Percentiles rank a stretch among this genome's conserved stretches.
Evolutionary conservation across 64 coral and sea anemone species (phyloP).

Genomic region (Montipora cactus): DNA sequence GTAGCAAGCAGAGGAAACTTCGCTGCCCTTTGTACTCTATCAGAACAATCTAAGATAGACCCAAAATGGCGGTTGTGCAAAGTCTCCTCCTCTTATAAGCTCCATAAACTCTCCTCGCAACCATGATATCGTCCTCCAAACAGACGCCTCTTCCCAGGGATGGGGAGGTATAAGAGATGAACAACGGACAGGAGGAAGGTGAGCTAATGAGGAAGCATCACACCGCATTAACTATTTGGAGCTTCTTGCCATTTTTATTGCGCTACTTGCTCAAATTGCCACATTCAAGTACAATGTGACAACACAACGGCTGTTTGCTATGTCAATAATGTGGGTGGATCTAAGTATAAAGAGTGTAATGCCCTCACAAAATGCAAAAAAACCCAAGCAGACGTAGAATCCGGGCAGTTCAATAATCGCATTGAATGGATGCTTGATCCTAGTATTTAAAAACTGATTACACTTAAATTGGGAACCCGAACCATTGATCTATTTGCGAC

Average conservation of each 20-base stretch:
- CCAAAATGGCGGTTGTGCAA: not conserved
- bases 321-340: slow-evolving; percentile 64
- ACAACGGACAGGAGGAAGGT: slow-evolving; percentile 46
- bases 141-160: slow-evolving; percentile 60
- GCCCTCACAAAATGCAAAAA: slow-evolving; percentile 2
- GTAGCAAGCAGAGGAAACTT: too few relatives aligned
- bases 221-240: slow-evolving; percentile 64
- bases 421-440: slow-evolving; percentile 47
- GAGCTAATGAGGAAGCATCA: slow-evolving; percentile 31
- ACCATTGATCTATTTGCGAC: slow-evolving; percentile 58
- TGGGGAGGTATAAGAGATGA: slow-evolving; percentile 46
- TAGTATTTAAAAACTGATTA: not conserved
- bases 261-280: not conserved
- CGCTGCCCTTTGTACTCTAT: too few relatives aligned
- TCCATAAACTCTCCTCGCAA: slow-evolving; percentile 56
- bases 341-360: slow-evolving; percentile 28
- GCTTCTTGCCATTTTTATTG: slow-evolving; percentile 28
- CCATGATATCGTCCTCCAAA: slow-evolving; percentile 42
- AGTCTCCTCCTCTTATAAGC: not conserved
- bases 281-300: slow-evolving; percentile 53
- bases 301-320: slow-evolving; percentile 56
- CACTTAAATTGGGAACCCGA: not conserved
- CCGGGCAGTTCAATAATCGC: slow-evolving; percentile 44
- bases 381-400: slow-evolving; percentile 48
- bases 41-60: too few relatives aligned